These are phyloP conservation scores for Scolanthus callimorphus DNA, from an alignment of 92 coral and sea anemone genomes.

Conservation along the genomic window DNA sequence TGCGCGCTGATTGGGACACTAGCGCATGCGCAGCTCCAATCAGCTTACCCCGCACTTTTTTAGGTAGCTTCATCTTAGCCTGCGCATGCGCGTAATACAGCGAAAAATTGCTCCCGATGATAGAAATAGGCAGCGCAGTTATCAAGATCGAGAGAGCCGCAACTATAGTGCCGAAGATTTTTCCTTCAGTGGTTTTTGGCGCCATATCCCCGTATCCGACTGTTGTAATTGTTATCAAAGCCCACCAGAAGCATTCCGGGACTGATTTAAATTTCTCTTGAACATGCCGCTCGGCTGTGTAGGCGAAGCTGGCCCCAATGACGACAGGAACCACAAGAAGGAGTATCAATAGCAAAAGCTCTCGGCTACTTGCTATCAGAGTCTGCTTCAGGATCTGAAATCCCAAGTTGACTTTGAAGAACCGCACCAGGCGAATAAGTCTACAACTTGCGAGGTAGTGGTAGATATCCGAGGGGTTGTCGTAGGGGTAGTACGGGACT, in stretches of 20 bases:
- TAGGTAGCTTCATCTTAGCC: constrained; percentile 94
- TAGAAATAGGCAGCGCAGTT: constrained; percentile 97
- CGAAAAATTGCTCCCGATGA: constrained; percentile 95
- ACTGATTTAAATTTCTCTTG: constrained; percentile 63
- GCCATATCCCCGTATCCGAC: constrained; percentile 94
- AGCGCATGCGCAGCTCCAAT: constrained; percentile 82
- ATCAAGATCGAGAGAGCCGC: constrained; percentile 88
- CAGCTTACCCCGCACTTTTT: constrained; percentile 74
- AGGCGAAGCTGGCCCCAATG: constrained; percentile 84
- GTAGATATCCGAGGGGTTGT: constrained; percentile 19
- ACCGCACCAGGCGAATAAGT: constrained; percentile 77
- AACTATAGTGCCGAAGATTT: constrained; percentile 76
- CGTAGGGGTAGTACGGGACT: constrained; percentile 29
- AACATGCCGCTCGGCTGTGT: constrained; percentile 54
- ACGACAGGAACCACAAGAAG: constrained; percentile 84
- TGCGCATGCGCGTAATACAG: constrained; percentile 97
- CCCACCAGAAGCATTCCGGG: constrained; percentile 97
- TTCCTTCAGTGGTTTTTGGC: constrained; percentile 63
- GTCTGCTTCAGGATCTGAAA: constrained; percentile 96
- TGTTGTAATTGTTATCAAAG: constrained; percentile 89
- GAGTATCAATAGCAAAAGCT: constrained; percentile 68
- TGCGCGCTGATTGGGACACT: constrained; percentile 63
- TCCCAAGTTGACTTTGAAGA: constrained; percentile 91
- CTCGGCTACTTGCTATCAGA: constrained; percentile 89
- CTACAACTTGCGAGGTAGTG: constrained; percentile 76